Evolutionary conservation across 2,888 invertebrate species (phyloP), one percentile per base, ranked within the genome.

Genomic region (Callosobruchus maculatus): DNA sequence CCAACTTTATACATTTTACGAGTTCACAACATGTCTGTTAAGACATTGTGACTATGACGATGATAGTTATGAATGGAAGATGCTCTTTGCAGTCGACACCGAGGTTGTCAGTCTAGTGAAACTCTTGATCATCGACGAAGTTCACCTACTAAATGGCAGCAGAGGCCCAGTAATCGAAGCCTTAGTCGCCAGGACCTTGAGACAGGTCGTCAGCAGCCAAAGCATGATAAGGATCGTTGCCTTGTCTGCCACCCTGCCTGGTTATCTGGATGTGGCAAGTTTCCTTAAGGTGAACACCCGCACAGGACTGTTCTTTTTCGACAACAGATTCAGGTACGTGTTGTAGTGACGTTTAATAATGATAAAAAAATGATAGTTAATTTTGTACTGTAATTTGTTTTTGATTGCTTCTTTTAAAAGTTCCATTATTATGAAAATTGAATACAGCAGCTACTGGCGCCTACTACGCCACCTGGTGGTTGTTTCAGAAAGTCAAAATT

Each of bases 111-210:
- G 95, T 79, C 91, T 98, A 73, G 97, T 99, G 0, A 95, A 96
- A 82, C 89, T 99, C 22, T 88, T 99, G 5, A 99, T 99, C 81
- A 95, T 98, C 79, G 99, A 99, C 86, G 99, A 99, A 86, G 97
- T 99, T 0, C 98, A 99, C 87, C 89, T 99, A 31, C 89, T 99
- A 71, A 98, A 99, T 85, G 98, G 98, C 2, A 98, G 98, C 84
- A 89, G 99, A 82, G 99, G 99, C 0, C 97, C 99, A 0, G 99
- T 99, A 3, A 96, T 99, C 3, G 99, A 99, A 87, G 97, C 98
- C 0, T 89, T 99, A 9, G 98, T 99, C 0, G 99, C 99, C 0
- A 89, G 99, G 79, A 99, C 99, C 0, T 88, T 99, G 5, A 91
- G 99, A 77, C 95, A 97, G 87, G 95, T 97, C 0, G 96, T 97